Percentiles rank a stretch among this genome's conserved stretches.
Conservation (phyloP, 2,888 invertebrate genomes). For the Tillus elongatus region DNA sequence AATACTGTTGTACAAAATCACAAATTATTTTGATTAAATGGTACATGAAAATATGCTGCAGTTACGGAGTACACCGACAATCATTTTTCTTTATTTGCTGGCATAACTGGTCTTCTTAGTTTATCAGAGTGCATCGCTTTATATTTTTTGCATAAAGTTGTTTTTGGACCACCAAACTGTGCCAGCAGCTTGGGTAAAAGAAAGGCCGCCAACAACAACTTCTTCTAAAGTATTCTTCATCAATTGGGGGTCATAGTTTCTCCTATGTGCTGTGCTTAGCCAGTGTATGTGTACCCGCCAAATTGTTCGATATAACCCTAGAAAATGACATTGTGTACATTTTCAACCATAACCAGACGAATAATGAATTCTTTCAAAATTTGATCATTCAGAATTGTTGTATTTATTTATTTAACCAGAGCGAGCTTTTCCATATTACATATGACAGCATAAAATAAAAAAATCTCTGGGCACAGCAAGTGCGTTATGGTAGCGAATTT, state of each 20-base stretch:
- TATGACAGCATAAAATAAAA: too few relatives aligned
- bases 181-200: not conserved
- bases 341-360: too few relatives aligned
- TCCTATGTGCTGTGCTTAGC: slow-evolving; percentile 4
- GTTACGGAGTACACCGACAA: slow-evolving; percentile 2
- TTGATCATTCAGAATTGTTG: too few relatives aligned
- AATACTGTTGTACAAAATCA: slow-evolving; percentile 1
- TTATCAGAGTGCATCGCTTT: slow-evolving; percentile 2
- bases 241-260: slow-evolving; percentile 2
- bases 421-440: too few relatives aligned
- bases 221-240: not conserved
- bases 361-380: too few relatives aligned
- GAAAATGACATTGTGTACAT: too few relatives aligned
- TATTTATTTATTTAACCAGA: too few relatives aligned
- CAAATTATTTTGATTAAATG: not conserved
- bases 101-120: not conserved
- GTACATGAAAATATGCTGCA: slow-evolving; percentile 2
- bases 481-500: too few relatives aligned
- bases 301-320: too few relatives aligned
- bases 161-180: slow-evolving; percentile 4
- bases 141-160: slow-evolving; percentile 3
- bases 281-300: too few relatives aligned
- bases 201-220: not conserved
- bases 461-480: too few relatives aligned
- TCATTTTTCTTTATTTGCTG: not conserved